phyloP scores from a whole-genome alignment of 2,797 vertebrate genomes.

The Phoeniculus purpureus region DNA sequence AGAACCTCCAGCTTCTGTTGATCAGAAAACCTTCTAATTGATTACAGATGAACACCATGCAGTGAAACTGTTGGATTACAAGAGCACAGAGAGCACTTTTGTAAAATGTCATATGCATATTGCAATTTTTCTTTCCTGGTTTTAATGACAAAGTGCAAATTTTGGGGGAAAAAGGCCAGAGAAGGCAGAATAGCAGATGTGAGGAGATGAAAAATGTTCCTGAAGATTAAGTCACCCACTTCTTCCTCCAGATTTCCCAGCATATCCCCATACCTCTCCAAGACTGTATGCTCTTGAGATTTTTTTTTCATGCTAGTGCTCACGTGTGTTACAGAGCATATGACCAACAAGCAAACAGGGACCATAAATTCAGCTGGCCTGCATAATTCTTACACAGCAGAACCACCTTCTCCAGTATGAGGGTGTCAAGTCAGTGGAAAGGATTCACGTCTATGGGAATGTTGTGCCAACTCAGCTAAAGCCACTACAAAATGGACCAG shows the following conservation, averaged over 20 bases:
- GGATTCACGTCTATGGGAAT: neutral
- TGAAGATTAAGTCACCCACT: neutral
- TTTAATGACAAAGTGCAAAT: constrained; percentile 67
- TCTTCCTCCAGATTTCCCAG: constrained; percentile 11
- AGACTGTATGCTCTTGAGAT: neutral
- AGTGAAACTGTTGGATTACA: constrained; percentile 55
- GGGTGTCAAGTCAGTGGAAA: neutral
- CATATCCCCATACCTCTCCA: neutral
- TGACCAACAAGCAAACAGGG: neutral
- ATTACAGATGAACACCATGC: constrained; percentile 51
- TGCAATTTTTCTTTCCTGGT: constrained; percentile 44
- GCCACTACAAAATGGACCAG: neutral
- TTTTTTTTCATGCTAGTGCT: neutral
- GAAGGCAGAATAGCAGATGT: constrained; percentile 14
- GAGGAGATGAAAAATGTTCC: constrained; percentile 12
- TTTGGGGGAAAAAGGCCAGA: neutral
- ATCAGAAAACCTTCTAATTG: constrained; percentile 66
- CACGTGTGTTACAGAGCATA: fast-evolving
- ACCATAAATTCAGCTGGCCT: neutral
- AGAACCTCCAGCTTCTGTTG: constrained; percentile 63
- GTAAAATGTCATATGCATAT: constrained; percentile 69
- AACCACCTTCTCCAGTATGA: neutral
- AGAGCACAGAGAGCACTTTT: constrained; percentile 69
- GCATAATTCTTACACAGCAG: neutral
- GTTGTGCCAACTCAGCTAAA: neutral